A percentile compares a stretch with the other conserved stretches of the same genome.
Evolutionary conservation across 2,888 invertebrate genomes (phyloP).

Genomic region (Cephus nigrinus): DNA sequence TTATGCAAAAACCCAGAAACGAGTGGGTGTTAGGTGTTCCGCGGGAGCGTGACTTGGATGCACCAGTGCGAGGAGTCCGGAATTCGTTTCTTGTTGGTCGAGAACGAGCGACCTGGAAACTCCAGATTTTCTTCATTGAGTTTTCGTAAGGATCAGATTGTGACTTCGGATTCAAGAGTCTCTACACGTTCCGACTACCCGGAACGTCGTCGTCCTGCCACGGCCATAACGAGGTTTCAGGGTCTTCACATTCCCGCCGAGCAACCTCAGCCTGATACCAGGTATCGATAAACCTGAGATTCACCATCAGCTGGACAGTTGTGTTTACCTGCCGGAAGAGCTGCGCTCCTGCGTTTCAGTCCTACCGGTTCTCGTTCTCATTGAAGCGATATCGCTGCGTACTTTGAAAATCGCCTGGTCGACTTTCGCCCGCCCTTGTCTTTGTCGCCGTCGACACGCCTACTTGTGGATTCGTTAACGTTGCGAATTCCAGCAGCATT

Average conservation of each 20-base stretch:
- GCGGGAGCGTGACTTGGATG: background rate
- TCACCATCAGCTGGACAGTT: background rate
- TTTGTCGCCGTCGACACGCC: background rate
- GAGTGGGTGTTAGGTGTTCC: background rate
- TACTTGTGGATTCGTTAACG: background rate
- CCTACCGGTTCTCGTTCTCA: background rate
- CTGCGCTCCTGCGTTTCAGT: background rate
- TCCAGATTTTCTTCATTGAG: background rate
- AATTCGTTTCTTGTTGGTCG: background rate
- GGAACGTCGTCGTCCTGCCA: background rate
- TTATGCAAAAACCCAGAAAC: background rate
- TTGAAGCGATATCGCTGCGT: background rate
- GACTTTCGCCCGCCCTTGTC: background rate
- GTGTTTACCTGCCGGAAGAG: background rate
- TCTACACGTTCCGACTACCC: background rate
- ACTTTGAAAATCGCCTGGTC: background rate
- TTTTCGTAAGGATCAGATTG: background rate
- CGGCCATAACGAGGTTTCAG: conserved; percentile 40
- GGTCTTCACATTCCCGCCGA: conserved; percentile 26
- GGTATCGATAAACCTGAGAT: background rate
- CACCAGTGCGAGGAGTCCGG: background rate
- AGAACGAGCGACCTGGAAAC: background rate
- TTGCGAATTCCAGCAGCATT: background rate
- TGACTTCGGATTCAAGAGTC: background rate
- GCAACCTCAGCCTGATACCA: background rate